phyloP scores from a whole-genome alignment of 2,797 vertebrate genomes.

The Molossus molossus region DNA sequence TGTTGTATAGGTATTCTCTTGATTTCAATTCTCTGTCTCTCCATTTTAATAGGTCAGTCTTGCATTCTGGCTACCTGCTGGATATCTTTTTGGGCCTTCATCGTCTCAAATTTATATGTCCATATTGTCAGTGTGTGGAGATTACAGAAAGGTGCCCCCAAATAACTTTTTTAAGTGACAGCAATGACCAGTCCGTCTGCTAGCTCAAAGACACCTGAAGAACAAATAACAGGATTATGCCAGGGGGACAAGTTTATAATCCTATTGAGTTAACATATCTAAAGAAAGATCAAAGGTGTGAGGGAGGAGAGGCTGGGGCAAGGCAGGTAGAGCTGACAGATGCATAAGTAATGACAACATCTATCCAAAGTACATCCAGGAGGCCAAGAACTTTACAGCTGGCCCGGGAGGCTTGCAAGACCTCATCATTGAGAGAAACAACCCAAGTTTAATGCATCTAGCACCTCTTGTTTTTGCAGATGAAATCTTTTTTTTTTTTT shows the following conservation, averaged over 20 bases:
- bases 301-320: too few species aligned
- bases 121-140: background rate
- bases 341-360: too few species aligned
- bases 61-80: background rate
- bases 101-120: background rate
- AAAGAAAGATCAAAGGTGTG: background rate
- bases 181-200: background rate
- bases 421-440: too few species aligned
- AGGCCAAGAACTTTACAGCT: too few species aligned
- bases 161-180: background rate
- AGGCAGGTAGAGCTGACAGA: too few species aligned
- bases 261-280: background rate
- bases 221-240: background rate
- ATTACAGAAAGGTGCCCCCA: background rate
- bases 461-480: background rate
- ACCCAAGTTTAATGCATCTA: background rate
- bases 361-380: too few species aligned
- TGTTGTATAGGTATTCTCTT: background rate
- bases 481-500: background rate
- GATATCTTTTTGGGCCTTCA: background rate
- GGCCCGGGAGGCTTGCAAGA: too few species aligned
- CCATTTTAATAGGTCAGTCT: background rate
- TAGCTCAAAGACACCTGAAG: background rate
- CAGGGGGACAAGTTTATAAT: background rate
- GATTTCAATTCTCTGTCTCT: slow-evolving; percentile 18